These are phyloP conservation scores for Reticulitermes lucifugus DNA, from an alignment of 2,888 invertebrate species.

Conservation along the genomic window DNA sequence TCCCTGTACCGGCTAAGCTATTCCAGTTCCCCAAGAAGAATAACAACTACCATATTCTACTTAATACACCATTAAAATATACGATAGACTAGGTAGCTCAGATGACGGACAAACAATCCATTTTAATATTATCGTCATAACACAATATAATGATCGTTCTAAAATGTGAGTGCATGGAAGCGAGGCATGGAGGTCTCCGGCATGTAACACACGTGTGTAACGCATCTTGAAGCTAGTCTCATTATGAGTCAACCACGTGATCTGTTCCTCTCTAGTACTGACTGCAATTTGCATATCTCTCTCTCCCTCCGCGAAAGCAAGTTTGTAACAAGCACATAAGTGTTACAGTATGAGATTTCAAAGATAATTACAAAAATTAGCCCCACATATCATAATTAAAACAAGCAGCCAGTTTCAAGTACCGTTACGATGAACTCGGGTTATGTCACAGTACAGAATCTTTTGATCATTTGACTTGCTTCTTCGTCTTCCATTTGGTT, in stretches of 20 bases:
- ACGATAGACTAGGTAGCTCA: no score
- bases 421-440: not conserved
- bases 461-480: not conserved
- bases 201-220: not conserved
- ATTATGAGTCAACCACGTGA: not conserved
- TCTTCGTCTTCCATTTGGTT: not conserved
- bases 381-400: slow-evolving; percentile 4
- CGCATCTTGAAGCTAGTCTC: not conserved
- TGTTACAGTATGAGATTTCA: slow-evolving; percentile 3
- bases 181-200: no score
- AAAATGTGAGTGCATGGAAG: no score
- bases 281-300: slow-evolving; percentile 10
- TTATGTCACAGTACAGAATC: not conserved
- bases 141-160: no score
- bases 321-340: slow-evolving; percentile 10
- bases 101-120: no score
- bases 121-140: no score
- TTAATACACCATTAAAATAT: no score
- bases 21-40: no score
- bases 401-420: not conserved
- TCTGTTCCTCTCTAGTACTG: not conserved
- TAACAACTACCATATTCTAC: no score
- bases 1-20: no score
- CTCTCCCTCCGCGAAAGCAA: not conserved
- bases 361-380: slow-evolving; percentile 3